Evolutionary conservation across 2,888 invertebrate species (phyloP).

Genomic region (Marronus borbonicus): DNA sequence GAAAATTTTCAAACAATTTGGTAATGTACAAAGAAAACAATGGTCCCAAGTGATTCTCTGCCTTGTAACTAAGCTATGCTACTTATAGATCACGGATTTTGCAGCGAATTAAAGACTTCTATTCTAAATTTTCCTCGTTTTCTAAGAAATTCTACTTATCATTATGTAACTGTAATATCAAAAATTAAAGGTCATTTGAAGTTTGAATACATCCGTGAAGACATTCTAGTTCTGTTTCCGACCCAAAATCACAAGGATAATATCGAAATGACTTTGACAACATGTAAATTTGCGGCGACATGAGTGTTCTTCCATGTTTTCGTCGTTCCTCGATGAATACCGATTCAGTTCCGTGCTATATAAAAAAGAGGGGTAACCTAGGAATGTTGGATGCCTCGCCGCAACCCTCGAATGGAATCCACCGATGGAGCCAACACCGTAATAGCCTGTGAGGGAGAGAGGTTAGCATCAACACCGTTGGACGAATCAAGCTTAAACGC

Average conservation of each 20-base stretch:
- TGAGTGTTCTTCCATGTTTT: slow-evolving; percentile 6
- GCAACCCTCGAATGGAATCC: neutral
- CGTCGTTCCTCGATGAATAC: slow-evolving; percentile 14
- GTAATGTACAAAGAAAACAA: too few relatives aligned
- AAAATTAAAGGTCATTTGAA: too few relatives aligned
- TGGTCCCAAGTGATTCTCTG: too few relatives aligned
- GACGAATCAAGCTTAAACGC: slow-evolving; percentile 21
- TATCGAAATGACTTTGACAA: neutral
- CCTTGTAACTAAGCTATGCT: too few relatives aligned
- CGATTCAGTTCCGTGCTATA: slow-evolving; percentile 9
- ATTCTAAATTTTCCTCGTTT: too few relatives aligned
- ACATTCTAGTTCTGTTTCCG: neutral
- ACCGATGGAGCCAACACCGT: neutral
- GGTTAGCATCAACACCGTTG: neutral
- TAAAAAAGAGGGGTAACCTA: slow-evolving; percentile 4
- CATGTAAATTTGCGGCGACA: slow-evolving; percentile 14
- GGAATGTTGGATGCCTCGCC: slow-evolving; percentile 4
- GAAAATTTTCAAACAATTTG: too few relatives aligned
- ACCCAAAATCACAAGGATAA: neutral
- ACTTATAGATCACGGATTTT: too few relatives aligned
- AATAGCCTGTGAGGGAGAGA: neutral
- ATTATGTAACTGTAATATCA: too few relatives aligned
- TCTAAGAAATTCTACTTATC: too few relatives aligned
- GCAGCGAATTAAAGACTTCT: too few relatives aligned
- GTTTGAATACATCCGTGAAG: neutral